Evolutionary conservation across 2,888 invertebrate genomes (phyloP), one percentile per base, ranked within the genome.

Genomic region (Dolomedes plantarius): DNA sequence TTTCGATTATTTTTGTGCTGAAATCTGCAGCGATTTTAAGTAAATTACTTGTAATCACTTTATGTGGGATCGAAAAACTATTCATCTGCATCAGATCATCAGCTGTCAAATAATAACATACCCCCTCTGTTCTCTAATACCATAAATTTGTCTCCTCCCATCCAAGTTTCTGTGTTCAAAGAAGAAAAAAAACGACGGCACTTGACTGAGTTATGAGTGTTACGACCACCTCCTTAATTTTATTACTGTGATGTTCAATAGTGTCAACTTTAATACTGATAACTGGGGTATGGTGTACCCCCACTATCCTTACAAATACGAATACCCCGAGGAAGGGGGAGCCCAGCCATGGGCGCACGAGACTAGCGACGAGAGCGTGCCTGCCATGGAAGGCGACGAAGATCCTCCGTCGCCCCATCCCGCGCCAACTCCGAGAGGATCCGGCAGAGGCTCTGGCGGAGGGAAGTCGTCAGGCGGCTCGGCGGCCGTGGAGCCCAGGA

Each of bases 401-500:
- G 79, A 69, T 28, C 71, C 79, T 1, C 29, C 19, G 29, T 80
- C 75, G 0, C 79, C 86, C 0, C 1, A 27, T 16, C 73, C 73
- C 39, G 67, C 74, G 7, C 62, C 67, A 19, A 39, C 68, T 0
- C 31, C 86, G 65, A 71, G 75, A n/a, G 62, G 75, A 16, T 64
- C 75, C 75, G 68, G 80, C 71, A 39, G 80, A 50, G 74, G 56
- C n/a, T 32, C 86, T 0, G 76, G 86, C 76, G 79, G 75, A 13
- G 73, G 73, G 16, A 74, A 73, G 32, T 19, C 79, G 41, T 32
- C 73, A 19, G 23, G 46, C 27, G 28, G 27, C 9, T 73, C 77
- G 7, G 85, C 85, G 11, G 64, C 80, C n/a, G n/a, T 50, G 92
- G 97, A 98, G 91, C 96, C 96, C 89, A 94, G 98, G 90, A 98